Percentiles rank a stretch among this genome's conserved stretches.
phyloP scores from a whole-genome alignment of 2,888 invertebrate species.

The Xestia sexstrigata region DNA sequence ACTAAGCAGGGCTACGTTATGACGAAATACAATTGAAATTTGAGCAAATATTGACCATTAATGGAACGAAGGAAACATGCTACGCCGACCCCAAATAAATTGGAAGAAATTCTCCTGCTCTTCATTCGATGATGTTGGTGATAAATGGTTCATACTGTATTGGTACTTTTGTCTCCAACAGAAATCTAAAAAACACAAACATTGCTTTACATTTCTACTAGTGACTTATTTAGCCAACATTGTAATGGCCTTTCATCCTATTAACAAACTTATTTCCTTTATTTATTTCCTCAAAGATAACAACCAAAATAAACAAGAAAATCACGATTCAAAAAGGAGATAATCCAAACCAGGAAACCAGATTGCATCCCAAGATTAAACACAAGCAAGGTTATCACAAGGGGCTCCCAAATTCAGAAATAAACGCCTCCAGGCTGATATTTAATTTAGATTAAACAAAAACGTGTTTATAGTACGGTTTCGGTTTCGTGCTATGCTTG shows the following conservation, averaged over 20 bases:
- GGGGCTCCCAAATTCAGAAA: constrained; percentile 27
- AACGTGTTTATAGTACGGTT: constrained; percentile 13
- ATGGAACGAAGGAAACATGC: background rate
- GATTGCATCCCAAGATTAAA: constrained; percentile 28
- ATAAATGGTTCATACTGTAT: background rate
- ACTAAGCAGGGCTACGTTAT: no score
- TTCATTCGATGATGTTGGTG: background rate
- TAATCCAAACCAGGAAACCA: constrained; percentile 21
- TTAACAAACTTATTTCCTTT: constrained; percentile 13
- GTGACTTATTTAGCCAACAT: background rate
- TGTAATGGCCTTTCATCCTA: constrained; percentile 4
- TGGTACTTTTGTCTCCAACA: background rate
- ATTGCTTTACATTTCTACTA: background rate
- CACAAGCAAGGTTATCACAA: constrained; percentile 13
- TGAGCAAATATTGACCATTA: background rate
- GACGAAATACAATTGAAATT: background rate
- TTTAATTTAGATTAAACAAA: constrained; percentile 54
- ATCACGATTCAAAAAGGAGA: constrained; percentile 19
- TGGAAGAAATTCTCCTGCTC: background rate
- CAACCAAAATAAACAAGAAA: constrained; percentile 14
- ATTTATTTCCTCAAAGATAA: constrained; percentile 4
- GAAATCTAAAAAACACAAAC: background rate
- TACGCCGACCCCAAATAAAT: background rate
- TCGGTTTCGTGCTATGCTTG: background rate
- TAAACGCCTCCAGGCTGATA: constrained; percentile 40